A percentile compares a stretch with the other conserved stretches of the same genome.
Evolutionary conservation across 2,797 vertebrate genomes (phyloP).

Genomic region (Peromyscus aztecus): DNA sequence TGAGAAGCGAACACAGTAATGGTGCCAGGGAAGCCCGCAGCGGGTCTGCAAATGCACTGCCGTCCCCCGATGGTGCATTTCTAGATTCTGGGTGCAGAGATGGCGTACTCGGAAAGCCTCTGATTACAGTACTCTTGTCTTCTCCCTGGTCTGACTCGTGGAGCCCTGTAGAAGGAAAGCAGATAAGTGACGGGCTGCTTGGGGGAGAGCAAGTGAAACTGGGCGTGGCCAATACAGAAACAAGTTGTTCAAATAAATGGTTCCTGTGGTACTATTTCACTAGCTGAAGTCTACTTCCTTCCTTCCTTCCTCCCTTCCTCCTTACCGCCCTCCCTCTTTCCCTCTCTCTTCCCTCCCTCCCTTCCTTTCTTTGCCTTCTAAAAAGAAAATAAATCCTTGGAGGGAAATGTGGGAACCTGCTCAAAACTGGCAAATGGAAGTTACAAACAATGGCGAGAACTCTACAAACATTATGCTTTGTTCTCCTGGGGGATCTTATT

Average conservation of each 20-base stretch:
- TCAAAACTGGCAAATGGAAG: neutral
- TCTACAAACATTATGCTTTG: neutral
- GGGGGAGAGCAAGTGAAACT: neutral
- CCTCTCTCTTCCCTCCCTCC: no score
- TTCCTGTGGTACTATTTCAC: neutral
- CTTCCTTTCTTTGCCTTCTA: neutral
- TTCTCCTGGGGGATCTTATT: neutral
- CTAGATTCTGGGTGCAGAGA: neutral
- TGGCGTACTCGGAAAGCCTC: neutral
- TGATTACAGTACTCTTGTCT: neutral
- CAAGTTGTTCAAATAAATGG: neutral
- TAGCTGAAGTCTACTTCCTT: no score
- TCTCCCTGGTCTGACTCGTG: neutral
- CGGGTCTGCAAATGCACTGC: neutral
- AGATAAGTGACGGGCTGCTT: neutral
- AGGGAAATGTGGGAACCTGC: neutral
- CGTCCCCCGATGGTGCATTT: neutral
- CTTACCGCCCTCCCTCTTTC: fast-evolving
- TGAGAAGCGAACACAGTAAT: neutral
- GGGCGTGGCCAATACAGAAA: neutral
- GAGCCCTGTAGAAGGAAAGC: neutral
- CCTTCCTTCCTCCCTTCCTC: fast-evolving
- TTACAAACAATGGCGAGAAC: neutral
- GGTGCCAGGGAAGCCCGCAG: neutral
- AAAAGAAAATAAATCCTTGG: conserved; percentile 24